Conservation (phyloP, 2,113 vertebrate genomes). For the Dipodomys spectabilis region DNA sequence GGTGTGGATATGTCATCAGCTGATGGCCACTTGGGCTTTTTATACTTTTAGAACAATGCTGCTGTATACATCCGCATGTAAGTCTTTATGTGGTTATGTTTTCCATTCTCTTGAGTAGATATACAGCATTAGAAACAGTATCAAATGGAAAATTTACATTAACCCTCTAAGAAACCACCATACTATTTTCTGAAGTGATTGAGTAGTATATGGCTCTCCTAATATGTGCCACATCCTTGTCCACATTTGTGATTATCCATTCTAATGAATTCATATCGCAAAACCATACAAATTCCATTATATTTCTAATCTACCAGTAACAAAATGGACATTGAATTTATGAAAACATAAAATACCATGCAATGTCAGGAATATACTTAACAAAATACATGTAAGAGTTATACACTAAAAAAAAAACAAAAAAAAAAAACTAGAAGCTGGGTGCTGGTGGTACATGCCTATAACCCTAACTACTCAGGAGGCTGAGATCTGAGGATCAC, state of each 20-base stretch:
- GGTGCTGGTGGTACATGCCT: too few species aligned
- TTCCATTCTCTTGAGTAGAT: background rate
- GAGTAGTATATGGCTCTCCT: background rate
- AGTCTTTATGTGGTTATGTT: background rate
- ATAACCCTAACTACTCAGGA: too few species aligned
- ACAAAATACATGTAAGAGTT: background rate
- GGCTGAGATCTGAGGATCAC: too few species aligned
- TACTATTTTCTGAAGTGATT: background rate
- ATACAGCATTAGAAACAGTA: background rate
- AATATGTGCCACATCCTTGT: background rate
- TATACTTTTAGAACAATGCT: background rate
- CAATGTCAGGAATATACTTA: background rate
- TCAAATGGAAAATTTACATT: background rate
- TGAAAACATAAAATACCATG: background rate
- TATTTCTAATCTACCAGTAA: background rate
- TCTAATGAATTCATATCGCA: background rate
- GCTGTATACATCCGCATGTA: background rate
- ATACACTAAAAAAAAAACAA: background rate
- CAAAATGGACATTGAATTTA: background rate
- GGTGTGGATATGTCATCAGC: background rate
- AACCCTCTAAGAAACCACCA: background rate
- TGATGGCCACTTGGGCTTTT: background rate
- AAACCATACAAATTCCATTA: background rate
- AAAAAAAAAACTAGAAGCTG: too few species aligned
- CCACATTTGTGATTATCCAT: background rate